Percentiles rank a stretch among this genome's conserved stretches.
These are phyloP conservation scores for Urocynchramus pylzowi DNA, from an alignment of 2,113 vertebrate genomes.

Conservation along the genomic window DNA sequence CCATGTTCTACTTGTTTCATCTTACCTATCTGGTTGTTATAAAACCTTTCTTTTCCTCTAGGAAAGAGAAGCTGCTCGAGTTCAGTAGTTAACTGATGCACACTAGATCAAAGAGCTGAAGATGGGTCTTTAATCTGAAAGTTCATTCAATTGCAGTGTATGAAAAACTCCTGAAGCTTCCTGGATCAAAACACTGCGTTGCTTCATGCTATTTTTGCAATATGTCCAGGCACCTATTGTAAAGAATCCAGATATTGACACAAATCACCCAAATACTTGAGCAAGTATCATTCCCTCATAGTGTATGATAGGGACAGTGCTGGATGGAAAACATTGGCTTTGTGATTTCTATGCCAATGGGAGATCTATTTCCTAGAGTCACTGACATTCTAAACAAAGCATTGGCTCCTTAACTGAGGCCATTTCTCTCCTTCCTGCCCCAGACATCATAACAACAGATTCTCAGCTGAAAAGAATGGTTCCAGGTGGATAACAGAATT, in stretches of 20 bases:
- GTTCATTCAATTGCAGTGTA: not conserved
- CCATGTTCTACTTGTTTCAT: not conserved
- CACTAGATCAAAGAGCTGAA: not conserved
- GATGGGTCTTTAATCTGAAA: not conserved
- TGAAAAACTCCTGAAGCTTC: not conserved
- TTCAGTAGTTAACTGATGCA: not conserved
- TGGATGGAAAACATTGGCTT: not conserved
- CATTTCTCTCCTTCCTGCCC: not conserved
- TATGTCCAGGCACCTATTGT: not conserved
- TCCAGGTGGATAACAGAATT: not conserved
- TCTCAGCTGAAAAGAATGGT: not conserved
- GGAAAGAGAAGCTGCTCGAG: not conserved
- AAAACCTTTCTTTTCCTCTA: not conserved
- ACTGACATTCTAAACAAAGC: not conserved
- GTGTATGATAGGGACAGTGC: not conserved
- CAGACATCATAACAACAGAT: not conserved
- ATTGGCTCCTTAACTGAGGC: not conserved
- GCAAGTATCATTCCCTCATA: not conserved
- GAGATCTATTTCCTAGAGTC: not conserved
- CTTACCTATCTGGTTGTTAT: not conserved
- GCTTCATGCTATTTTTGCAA: not conserved
- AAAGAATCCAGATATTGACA: not conserved
- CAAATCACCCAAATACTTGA: not conserved
- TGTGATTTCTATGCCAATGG: not conserved
- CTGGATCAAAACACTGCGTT: not conserved